A percentile compares a stretch with the other conserved stretches of the same genome.
Conservation (phyloP, 2,888 invertebrate genomes). For the Osmoderma eremita region DNA sequence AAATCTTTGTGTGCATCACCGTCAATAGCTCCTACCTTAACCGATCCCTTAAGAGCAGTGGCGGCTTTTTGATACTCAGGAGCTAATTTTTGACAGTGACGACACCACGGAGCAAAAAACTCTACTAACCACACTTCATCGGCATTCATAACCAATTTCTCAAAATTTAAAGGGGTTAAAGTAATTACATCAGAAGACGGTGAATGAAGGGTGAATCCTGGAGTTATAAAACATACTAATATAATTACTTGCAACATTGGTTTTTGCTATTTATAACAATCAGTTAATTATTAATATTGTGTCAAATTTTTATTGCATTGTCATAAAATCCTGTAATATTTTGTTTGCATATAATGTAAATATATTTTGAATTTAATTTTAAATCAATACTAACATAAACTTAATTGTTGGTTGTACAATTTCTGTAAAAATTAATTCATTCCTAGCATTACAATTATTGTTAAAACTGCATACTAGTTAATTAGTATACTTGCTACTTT, state of each 20-base stretch:
- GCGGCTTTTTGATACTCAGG: conserved; percentile 96
- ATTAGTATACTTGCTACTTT: too few relatives aligned
- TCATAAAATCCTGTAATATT: too few relatives aligned
- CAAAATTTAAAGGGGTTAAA: conserved; percentile 88
- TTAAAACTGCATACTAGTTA: too few relatives aligned
- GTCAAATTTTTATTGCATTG: too few relatives aligned
- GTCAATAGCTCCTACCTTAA: conserved; percentile 94
- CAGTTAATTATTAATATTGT: too few relatives aligned
- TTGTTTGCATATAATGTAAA: not conserved
- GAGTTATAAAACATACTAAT: not conserved
- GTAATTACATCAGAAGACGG: conserved; percentile 82
- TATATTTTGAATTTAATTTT: too few relatives aligned
- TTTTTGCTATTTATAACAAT: too few relatives aligned
- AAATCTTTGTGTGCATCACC: conserved; percentile 88
- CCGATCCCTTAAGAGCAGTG: conserved; percentile 87
- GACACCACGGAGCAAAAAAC: conserved; percentile 97
- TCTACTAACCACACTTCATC: conserved; percentile 95
- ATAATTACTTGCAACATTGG: not conserved
- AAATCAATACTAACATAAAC: too few relatives aligned
- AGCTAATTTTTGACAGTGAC: conserved; percentile 87
- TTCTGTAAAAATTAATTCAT: too few relatives aligned
- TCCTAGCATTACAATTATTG: too few relatives aligned
- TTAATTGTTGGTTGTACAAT: too few relatives aligned
- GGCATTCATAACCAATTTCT: conserved; percentile 81
- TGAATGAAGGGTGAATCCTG: conserved; percentile 69